phyloP scores from a whole-genome alignment of 2,113 vertebrate genomes.

The Sylvilagus bachmani region DNA sequence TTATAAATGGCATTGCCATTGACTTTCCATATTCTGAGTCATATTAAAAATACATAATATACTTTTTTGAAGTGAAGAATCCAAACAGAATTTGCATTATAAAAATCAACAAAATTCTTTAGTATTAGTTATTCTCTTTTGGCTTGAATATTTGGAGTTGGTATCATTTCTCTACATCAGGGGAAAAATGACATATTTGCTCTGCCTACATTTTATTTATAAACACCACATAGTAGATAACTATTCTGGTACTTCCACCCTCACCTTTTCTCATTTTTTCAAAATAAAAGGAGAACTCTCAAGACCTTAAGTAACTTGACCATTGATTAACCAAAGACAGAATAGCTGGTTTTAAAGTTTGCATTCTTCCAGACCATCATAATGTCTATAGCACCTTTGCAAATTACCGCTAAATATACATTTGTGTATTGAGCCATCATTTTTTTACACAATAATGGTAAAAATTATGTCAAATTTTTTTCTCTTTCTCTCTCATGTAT shows the following conservation, averaged over 20 bases:
- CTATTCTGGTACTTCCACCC: no score
- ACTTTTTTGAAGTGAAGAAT: not conserved
- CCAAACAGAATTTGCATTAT: not conserved
- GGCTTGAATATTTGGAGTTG: not conserved
- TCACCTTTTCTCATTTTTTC: not conserved
- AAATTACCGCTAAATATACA: not conserved
- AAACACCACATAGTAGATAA: not conserved
- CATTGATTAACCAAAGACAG: not conserved
- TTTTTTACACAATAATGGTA: slow-evolving; percentile 17
- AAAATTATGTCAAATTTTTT: not conserved
- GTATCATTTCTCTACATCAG: not conserved
- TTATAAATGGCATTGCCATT: not conserved
- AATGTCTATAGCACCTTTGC: not conserved
- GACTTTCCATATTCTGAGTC: not conserved
- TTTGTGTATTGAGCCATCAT: not conserved
- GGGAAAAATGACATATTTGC: not conserved
- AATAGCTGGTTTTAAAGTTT: not conserved
- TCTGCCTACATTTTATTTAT: not conserved
- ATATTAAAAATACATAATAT: not conserved
- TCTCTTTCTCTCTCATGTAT: not conserved
- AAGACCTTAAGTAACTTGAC: not conserved
- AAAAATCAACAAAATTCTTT: not conserved
- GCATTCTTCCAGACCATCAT: not conserved
- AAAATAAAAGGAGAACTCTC: not conserved
- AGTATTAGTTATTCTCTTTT: slow-evolving; percentile 16